phyloP scores from a whole-genome alignment of 2,113 vertebrate species.

The Oxygymnocypris stewartii region DNA sequence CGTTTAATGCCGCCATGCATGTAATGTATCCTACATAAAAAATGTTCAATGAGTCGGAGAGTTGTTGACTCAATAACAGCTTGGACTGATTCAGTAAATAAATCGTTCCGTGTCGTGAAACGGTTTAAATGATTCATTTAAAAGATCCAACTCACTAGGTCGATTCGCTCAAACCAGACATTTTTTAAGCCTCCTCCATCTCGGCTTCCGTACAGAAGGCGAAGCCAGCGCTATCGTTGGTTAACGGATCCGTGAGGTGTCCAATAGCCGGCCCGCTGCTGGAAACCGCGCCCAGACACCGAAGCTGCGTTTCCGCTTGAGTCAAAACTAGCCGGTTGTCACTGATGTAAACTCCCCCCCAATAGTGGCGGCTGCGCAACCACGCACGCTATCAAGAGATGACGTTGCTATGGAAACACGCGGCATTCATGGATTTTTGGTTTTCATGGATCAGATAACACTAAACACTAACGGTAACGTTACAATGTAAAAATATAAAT shows the following conservation, averaged over 20 bases:
- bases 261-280: slow-evolving; percentile 62
- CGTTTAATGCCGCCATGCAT: background rate
- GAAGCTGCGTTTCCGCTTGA: slow-evolving; percentile 67
- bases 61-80: background rate
- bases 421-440: too few species aligned
- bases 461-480: too few species aligned
- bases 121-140: background rate
- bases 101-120: background rate
- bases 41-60: background rate
- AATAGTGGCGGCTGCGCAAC: slow-evolving; percentile 41
- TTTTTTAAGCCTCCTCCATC: slow-evolving; percentile 45
- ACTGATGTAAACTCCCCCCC: too few species aligned
- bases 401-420: slow-evolving; percentile 77
- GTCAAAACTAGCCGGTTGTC: slow-evolving; percentile 69
- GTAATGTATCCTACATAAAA: background rate
- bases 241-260: slow-evolving; percentile 58
- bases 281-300: slow-evolving; percentile 52
- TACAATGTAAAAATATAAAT: too few species aligned
- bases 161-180: background rate
- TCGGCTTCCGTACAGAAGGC: slow-evolving; percentile 75
- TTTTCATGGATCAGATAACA: too few species aligned
- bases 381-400: too few species aligned
- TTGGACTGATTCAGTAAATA: background rate
- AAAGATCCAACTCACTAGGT: background rate
- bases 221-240: slow-evolving; percentile 38